phyloP scores from a whole-genome alignment of 2,888 invertebrate genomes.

The Lasioglossum marginatum region DNA sequence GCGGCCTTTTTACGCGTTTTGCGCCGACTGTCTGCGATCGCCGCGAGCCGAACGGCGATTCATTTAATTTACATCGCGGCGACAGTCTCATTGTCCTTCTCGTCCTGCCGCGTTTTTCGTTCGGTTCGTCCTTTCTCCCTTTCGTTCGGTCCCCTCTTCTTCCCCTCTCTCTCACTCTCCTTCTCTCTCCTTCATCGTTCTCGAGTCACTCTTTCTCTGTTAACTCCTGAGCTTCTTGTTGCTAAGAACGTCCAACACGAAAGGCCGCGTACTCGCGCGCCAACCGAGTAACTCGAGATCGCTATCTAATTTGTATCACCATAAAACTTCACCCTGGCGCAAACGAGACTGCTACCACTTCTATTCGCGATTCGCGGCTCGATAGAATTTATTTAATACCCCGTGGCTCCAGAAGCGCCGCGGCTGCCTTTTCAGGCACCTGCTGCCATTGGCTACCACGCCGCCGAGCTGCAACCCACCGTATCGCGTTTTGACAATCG shows the following conservation, averaged over 20 bases:
- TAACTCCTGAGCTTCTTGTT: conserved; percentile 26
- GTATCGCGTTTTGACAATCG: conserved; percentile 15
- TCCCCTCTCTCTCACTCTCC: not conserved
- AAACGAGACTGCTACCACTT: conserved; percentile 63
- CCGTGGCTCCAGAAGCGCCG: conserved; percentile 7
- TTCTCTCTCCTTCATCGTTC: not conserved
- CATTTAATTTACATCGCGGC: conserved; percentile 35
- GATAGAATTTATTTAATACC: conserved; percentile 68
- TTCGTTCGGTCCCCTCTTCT: not conserved
- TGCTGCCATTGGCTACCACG: conserved; percentile 11
- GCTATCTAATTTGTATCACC: conserved; percentile 71
- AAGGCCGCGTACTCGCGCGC: conserved; percentile 52
- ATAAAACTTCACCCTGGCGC: conserved; percentile 63
- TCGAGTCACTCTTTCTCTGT: not conserved
- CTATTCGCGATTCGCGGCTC: conserved; percentile 46
- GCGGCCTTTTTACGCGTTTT: not conserved
- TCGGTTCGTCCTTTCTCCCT: not conserved
- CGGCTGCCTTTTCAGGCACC: conserved; percentile 23
- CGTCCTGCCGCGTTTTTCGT: conserved; percentile 8
- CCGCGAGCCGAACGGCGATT: conserved; percentile 11
- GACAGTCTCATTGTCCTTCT: conserved; percentile 16
- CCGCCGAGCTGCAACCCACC: not conserved
- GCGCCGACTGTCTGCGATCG: not conserved
- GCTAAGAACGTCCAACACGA: conserved; percentile 48
- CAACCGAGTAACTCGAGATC: conserved; percentile 65